Percentiles rank a stretch among this genome's conserved stretches.
phyloP scores from a whole-genome alignment of 2,797 vertebrate species.

The Fratercula arctica region DNA sequence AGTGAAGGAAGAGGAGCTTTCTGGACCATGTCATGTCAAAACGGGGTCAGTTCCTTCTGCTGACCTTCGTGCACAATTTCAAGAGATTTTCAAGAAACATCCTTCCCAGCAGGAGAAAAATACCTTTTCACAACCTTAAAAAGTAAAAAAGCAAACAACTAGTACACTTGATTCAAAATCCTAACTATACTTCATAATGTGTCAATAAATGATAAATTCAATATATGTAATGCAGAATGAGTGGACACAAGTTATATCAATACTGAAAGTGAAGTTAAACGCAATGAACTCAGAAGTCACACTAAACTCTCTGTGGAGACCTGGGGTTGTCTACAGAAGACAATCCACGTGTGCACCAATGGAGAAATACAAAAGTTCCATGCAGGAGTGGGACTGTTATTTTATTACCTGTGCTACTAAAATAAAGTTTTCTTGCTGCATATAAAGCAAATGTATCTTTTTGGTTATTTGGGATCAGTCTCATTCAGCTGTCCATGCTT shows the following conservation, averaged over 20 bases:
- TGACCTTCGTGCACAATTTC: neutral
- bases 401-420: neutral
- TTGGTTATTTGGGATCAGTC: neutral
- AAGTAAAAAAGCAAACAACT: neutral
- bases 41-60: neutral
- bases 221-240: neutral
- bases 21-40: neutral
- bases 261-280: neutral
- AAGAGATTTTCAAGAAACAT: neutral
- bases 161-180: neutral
- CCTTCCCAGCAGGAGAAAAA: neutral
- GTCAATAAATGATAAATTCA: neutral
- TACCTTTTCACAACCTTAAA: neutral
- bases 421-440: neutral
- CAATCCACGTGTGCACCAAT: fast-evolving
- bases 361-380: neutral
- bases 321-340: neutral
- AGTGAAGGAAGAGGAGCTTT: neutral
- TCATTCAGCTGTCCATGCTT: neutral
- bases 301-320: neutral
- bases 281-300: neutral
- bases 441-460: neutral
- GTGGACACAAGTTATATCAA: neutral
- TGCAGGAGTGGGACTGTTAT: neutral
- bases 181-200: neutral